phyloP scores from a whole-genome alignment of 2,797 vertebrate genomes.

The Fringilla coelebs region DNA sequence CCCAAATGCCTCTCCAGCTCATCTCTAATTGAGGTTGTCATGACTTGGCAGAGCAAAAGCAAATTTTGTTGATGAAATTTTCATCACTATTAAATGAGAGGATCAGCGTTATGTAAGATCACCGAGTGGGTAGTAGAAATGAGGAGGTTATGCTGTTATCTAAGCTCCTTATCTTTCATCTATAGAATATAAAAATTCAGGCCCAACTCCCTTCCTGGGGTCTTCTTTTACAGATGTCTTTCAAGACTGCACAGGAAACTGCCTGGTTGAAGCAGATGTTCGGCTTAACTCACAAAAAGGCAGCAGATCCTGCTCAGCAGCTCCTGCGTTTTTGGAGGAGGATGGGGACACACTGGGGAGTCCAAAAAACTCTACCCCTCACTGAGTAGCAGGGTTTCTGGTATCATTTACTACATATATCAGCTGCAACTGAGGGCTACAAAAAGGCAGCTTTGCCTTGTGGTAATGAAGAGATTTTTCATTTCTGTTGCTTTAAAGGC shows the following conservation, averaged over 20 bases:
- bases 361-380: neutral
- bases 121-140: neutral
- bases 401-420: slow-evolving; percentile 5
- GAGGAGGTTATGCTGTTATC: neutral
- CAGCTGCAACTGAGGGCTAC: neutral
- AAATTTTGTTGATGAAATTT: slow-evolving; percentile 59
- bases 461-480: neutral
- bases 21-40: slow-evolving; percentile 43
- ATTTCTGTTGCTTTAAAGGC: slow-evolving; percentile 3
- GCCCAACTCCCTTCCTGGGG: neutral
- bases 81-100: slow-evolving; percentile 42
- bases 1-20: slow-evolving; percentile 3
- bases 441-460: neutral
- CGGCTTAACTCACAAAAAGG: neutral
- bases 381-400: neutral
- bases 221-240: neutral
- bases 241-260: slow-evolving; percentile 6
- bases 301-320: neutral
- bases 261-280: slow-evolving; percentile 8
- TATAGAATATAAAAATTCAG: neutral
- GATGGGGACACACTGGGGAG: neutral
- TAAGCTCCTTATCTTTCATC: neutral
- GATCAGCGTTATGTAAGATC: slow-evolving; percentile 6
- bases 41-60: slow-evolving; percentile 56
- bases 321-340: neutral